A percentile compares a stretch with the other conserved stretches of the same genome.
Conservation (phyloP, 2,797 vertebrate species). For the Scolopax bukidnonensis region DNA sequence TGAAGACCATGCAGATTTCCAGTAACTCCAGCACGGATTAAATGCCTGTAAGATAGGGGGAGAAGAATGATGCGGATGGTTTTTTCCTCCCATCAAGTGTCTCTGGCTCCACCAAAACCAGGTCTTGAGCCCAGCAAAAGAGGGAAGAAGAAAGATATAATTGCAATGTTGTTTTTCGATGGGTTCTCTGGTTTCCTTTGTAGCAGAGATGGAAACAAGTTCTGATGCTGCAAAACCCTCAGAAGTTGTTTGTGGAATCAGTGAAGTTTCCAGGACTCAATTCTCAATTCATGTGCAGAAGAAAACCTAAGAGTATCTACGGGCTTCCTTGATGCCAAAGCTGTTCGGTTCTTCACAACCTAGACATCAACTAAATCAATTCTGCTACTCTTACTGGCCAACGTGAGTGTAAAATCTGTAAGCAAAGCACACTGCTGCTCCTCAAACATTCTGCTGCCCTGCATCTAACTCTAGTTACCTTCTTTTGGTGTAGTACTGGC, state of each 20-base stretch:
- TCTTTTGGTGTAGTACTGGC: neutral
- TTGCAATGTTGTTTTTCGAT: neutral
- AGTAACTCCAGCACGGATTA: neutral
- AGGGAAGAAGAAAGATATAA: neutral
- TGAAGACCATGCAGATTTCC: neutral
- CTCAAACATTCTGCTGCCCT: neutral
- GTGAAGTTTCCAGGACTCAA: neutral
- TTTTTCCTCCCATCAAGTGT: neutral
- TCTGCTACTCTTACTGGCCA: neutral
- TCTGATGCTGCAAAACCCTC: neutral
- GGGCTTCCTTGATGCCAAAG: neutral
- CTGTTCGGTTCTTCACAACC: neutral
- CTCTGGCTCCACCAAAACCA: neutral
- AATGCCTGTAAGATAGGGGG: neutral
- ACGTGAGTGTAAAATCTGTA: neutral
- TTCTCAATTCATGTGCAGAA: neutral
- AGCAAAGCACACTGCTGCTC: neutral
- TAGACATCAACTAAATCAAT: neutral
- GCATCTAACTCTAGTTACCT: neutral
- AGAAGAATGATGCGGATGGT: rapidly evolving
- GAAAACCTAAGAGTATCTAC: neutral
- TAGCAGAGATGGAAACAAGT: neutral
- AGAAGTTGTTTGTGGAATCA: neutral
- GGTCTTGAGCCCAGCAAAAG: neutral
- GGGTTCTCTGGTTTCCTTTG: neutral